Evolutionary conservation across 2,888 invertebrate species (phyloP), one percentile per base, ranked within the genome.

Genomic region (Caenorhabditis wallacei): DNA sequence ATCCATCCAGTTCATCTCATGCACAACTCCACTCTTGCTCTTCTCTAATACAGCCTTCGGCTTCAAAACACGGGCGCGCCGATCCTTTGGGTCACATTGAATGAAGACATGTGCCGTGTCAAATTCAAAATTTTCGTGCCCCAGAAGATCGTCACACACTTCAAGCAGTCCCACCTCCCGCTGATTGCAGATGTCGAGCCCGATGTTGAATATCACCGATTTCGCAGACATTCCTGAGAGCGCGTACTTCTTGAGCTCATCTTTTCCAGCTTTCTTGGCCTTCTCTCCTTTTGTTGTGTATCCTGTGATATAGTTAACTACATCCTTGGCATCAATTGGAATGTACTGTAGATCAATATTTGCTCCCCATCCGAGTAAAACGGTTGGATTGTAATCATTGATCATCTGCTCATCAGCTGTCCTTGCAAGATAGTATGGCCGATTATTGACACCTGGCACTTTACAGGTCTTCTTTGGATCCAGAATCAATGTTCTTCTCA

Each of bases 221-320:
- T 5, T 2, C 2, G n/a, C n/a, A n/a, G 53, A 22, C 22, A 11
- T 2, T 53, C 22, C 22, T 24, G 22, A 8, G n/a, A n/a, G n/a
- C n/a, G n/a, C n/a, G 18, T 53, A 53, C 10, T 11, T 20, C 5
- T 53, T 13, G 5, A 53, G 1, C 1, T 22, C 18, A 8, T 10
- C 24, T 2, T 22, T 20, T 1, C 1, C 22, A 1, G 10, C 5
- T 10, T 35, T 2, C 30, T 59, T 59, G 1, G 59, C 59, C 18
- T 40, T 61, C n/a, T 61, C 61, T 22, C 61, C 61, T 46, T 61
- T 61, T 4, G 40, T 61, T 5, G 61, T 61, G 43, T 61, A 61
- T 22, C 43, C 22, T 0, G 22, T 43, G 13, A 61, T 22, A 18
- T 61, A 61, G 24, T 61, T 61, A 1, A 61, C 24, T 3, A 61